A percentile compares a stretch with the other conserved stretches of the same genome.
phyloP scores from a whole-genome alignment of 2,113 vertebrate genomes.

The Myotis lucifugus region DNA sequence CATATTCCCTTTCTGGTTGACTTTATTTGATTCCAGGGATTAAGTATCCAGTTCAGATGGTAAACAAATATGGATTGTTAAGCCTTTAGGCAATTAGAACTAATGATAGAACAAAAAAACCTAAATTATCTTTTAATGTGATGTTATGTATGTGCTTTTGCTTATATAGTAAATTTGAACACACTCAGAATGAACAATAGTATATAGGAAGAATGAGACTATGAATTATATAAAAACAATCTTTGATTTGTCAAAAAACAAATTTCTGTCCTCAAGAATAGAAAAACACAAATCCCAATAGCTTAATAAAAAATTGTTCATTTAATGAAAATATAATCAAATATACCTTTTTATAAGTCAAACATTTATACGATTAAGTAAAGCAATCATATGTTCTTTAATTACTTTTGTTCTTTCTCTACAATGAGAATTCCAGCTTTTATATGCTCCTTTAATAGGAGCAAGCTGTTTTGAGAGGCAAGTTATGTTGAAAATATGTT shows the following conservation, averaged over 20 bases:
- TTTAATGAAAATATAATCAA: not conserved
- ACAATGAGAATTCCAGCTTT: not conserved
- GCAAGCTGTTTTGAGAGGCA: slow-evolving; percentile 1
- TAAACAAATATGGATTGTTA: slow-evolving; percentile 42
- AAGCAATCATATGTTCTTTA: not conserved
- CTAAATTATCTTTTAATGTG: not conserved
- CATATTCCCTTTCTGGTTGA: not conserved
- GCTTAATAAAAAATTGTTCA: not conserved
- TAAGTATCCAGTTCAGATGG: not conserved
- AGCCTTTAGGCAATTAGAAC: slow-evolving; percentile 28
- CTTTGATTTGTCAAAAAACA: not conserved
- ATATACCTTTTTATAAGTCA: not conserved
- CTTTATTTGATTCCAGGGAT: not conserved
- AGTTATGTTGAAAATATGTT: slow-evolving; percentile 17
- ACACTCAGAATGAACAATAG: not conserved
- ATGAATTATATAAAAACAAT: not conserved
- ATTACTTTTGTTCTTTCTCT: not conserved
- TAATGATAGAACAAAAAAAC: slow-evolving; percentile 32
- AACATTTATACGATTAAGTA: slow-evolving; percentile 37
- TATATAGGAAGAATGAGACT: not conserved
- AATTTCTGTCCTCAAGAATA: not conserved
- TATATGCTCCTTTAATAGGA: slow-evolving; percentile 27
- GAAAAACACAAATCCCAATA: not conserved
- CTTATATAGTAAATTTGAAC: slow-evolving; percentile 5
- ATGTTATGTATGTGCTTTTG: slow-evolving; percentile 16